phyloP scores from a whole-genome alignment of 1,140 invertebrate species.

The Spodoptera frugiperda region DNA sequence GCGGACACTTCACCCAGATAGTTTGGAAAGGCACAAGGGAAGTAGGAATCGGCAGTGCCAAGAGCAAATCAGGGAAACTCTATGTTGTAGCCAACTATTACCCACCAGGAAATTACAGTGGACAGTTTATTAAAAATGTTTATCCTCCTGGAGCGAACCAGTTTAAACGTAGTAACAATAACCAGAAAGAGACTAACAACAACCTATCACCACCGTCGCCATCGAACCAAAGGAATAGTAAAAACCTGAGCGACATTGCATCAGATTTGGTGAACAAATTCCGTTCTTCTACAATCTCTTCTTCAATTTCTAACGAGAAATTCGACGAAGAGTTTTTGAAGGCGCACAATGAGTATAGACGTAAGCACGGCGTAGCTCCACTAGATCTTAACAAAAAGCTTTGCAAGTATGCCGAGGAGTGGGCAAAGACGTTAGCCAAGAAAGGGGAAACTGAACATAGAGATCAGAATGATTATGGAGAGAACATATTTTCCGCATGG shows the following conservation, averaged over 20 bases:
- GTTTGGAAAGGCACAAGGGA: conserved; percentile 91
- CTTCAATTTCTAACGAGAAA: conserved; percentile 72
- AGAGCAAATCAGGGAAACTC: conserved; percentile 86
- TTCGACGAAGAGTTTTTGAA: conserved; percentile 89
- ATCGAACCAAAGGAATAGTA: conserved; percentile 69
- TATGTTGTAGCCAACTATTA: conserved; percentile 93
- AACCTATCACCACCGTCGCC: conserved; percentile 63
- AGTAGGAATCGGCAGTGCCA: conserved; percentile 91
- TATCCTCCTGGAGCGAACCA: conserved; percentile 83
- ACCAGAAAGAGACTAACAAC: conserved; percentile 62
- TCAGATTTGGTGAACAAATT: conserved; percentile 75
- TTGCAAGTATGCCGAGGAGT: conserved; percentile 92
- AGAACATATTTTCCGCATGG: conserved; percentile 93
- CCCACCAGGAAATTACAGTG: conserved; percentile 93
- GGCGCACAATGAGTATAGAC: conserved; percentile 92
- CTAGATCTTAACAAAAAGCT: conserved; percentile 90
- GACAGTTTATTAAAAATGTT: conserved; percentile 91
- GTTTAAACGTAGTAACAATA: conserved; percentile 59
- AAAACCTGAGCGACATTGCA: conserved; percentile 72
- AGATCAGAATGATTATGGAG: conserved; percentile 91
- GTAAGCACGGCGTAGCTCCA: conserved; percentile 89
- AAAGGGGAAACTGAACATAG: conserved; percentile 91
- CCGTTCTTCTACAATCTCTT: conserved; percentile 68
- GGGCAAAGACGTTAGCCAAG: conserved; percentile 91
- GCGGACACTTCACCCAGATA: conserved; percentile 91